These are phyloP conservation scores for Exephanes ischioxanthus DNA, from an alignment of 2,888 invertebrate species.

Conservation along the genomic window DNA sequence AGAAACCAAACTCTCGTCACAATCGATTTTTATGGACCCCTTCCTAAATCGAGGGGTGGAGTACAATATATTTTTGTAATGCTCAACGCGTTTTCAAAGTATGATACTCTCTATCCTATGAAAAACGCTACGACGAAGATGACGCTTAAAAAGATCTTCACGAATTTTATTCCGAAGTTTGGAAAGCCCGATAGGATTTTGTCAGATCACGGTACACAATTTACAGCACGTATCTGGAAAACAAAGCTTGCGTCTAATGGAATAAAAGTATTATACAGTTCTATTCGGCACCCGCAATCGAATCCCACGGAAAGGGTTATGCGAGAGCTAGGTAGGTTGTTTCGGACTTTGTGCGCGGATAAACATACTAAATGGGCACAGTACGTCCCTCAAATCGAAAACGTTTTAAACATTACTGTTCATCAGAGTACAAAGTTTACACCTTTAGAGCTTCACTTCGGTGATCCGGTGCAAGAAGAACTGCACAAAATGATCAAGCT, in stretches of 20 bases:
- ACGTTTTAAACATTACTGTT: background rate
- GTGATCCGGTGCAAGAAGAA: background rate
- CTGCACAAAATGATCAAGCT: background rate
- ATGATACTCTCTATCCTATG: background rate
- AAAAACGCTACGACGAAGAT: background rate
- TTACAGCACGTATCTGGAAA: background rate
- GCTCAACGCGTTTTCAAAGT: background rate
- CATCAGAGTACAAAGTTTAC: background rate
- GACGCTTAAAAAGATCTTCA: background rate
- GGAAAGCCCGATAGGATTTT: conserved; percentile 20
- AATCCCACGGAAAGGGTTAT: background rate
- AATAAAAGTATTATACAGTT: background rate
- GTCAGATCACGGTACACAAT: conserved; percentile 15
- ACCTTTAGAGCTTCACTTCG: background rate
- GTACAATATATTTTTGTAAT: background rate
- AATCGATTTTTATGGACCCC: background rate
- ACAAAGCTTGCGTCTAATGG: background rate
- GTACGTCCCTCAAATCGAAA: background rate
- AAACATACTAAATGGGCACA: background rate
- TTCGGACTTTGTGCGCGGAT: background rate
- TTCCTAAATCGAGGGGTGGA: background rate
- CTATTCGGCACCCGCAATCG: background rate
- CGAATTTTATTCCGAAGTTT: background rate
- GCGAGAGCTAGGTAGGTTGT: background rate
- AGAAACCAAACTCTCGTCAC: background rate